These are phyloP conservation scores for Procavia capensis DNA, from an alignment of 2,113 vertebrate species.

Conservation along the genomic window DNA sequence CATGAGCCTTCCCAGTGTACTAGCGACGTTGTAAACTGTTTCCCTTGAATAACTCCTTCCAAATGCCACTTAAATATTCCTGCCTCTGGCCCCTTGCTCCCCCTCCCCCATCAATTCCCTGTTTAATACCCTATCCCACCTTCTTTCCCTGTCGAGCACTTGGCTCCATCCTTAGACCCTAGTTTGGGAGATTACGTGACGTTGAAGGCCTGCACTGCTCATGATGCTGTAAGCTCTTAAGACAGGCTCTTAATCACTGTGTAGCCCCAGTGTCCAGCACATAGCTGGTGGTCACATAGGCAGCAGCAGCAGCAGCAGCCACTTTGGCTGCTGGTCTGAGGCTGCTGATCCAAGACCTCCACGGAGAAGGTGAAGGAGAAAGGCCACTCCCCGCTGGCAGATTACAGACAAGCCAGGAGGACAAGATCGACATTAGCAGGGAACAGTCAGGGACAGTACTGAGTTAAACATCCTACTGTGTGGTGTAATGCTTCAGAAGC, in stretches of 20 bases:
- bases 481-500: background rate
- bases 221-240: background rate
- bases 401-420: conserved; percentile 14
- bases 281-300: background rate
- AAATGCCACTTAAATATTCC: background rate
- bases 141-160: background rate
- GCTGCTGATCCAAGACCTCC: background rate
- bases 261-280: background rate
- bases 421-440: background rate
- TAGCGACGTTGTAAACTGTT: background rate
- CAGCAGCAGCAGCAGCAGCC: background rate
- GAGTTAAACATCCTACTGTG: background rate
- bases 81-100: background rate
- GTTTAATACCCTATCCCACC: background rate
- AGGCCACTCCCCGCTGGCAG: background rate
- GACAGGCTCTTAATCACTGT: background rate
- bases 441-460: background rate
- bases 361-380: background rate
- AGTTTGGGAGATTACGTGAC: background rate
- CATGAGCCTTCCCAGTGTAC: background rate
- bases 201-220: background rate
- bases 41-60: background rate
- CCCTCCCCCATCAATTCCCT: background rate
- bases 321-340: background rate
- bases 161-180: accelerated